phyloP scores from a whole-genome alignment of 1,140 invertebrate genomes.

The Drosophila sulfurigaster region DNA sequence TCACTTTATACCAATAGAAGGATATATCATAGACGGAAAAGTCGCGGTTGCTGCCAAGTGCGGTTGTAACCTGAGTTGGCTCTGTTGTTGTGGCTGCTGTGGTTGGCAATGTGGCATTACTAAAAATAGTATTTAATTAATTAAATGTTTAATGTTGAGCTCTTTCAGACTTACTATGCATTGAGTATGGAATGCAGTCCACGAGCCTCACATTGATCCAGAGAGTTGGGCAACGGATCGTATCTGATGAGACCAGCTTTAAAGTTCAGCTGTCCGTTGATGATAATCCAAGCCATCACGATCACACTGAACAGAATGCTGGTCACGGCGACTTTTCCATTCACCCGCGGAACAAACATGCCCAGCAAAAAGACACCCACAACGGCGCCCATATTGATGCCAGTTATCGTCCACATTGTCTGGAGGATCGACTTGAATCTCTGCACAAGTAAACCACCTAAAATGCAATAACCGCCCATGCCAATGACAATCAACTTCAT shows the following conservation, averaged over 20 bases:
- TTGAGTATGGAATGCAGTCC: constrained; percentile 57
- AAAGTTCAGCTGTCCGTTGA: constrained; percentile 90
- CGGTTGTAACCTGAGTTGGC: constrained; percentile 55
- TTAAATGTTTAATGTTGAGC: too few relatives aligned
- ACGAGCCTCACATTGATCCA: constrained; percentile 87
- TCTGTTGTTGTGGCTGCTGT: constrained; percentile 28
- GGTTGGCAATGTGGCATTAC: constrained; percentile 29
- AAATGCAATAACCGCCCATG: constrained; percentile 87
- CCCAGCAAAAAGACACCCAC: constrained; percentile 90
- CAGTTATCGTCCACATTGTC: constrained; percentile 87
- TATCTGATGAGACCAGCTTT: constrained; percentile 86
- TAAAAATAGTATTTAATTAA: constrained; percentile 1
- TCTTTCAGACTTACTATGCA: constrained; percentile 58
- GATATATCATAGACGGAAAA: constrained; percentile 87
- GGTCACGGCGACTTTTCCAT: constrained; percentile 88
- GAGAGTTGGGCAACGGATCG: constrained; percentile 86
- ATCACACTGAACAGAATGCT: constrained; percentile 89
- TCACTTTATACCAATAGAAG: constrained; percentile 88
- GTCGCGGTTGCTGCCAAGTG: constrained; percentile 71
- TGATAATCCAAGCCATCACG: constrained; percentile 91
- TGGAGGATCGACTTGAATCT: constrained; percentile 88
- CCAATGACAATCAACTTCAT: constrained; percentile 88
- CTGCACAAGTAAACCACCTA: constrained; percentile 88
- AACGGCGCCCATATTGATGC: constrained; percentile 89
- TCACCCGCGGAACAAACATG: constrained; percentile 90